These are phyloP conservation scores for Clanis bilineata DNA, from an alignment of 2,888 invertebrate species.

Conservation along the genomic window DNA sequence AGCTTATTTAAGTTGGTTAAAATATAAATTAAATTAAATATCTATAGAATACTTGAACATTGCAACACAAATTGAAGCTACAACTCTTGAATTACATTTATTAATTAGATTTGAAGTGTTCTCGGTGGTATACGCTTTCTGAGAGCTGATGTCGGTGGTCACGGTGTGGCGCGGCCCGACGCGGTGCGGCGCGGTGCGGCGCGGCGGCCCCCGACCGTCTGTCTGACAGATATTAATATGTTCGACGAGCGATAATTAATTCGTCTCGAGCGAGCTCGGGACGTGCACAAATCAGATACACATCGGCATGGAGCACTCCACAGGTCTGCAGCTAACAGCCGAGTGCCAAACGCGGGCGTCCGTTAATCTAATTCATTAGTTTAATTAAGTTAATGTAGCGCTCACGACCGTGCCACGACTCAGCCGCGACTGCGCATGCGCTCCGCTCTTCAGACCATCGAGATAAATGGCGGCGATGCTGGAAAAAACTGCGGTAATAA, in stretches of 20 bases:
- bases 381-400: constrained; percentile 54
- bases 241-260: constrained; percentile 40
- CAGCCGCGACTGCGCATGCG: constrained; percentile 13
- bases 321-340: not conserved
- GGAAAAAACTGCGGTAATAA: constrained; percentile 50
- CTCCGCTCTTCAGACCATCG: constrained; percentile 18
- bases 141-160: not conserved
- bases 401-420: constrained; percentile 37
- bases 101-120: not conserved
- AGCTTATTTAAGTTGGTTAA: too few species aligned
- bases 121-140: not conserved
- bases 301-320: constrained; percentile 16
- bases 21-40: too few species aligned
- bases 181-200: not conserved
- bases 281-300: constrained; percentile 35
- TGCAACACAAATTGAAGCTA: not conserved
- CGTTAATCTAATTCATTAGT: constrained; percentile 55
- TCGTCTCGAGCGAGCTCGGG: constrained; percentile 26
- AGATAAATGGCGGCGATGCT: constrained; percentile 45
- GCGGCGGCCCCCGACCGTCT: constrained; percentile 13
- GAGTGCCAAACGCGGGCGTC: constrained; percentile 21
- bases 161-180: too few species aligned
- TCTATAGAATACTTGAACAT: too few species aligned
- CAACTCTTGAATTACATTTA: not conserved
- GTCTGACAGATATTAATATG: constrained; percentile 46